Conservation (phyloP, 2,888 invertebrate species). For the Aphodius granarius region DNA sequence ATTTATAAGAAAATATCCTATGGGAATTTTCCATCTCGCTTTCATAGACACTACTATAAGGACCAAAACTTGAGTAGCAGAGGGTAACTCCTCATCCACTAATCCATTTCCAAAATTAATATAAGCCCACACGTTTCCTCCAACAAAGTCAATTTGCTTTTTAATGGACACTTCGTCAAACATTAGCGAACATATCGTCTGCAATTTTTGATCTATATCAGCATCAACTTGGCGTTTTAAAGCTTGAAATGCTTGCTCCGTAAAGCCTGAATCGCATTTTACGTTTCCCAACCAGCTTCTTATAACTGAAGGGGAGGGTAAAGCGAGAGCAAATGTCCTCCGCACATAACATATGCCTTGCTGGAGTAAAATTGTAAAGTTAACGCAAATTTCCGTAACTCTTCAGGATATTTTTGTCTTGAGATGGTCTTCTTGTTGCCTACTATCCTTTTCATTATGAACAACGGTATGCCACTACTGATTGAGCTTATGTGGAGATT, state of each 20-base stretch:
- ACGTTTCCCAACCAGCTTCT: background rate
- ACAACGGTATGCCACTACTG: background rate
- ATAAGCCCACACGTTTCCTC: background rate
- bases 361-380: background rate
- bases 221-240: background rate
- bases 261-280: background rate
- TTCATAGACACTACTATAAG: constrained; percentile 33
- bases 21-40: constrained; percentile 33
- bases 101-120: background rate
- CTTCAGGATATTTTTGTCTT: background rate
- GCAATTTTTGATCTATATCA: background rate
- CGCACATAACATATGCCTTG: background rate
- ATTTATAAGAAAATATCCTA: constrained; percentile 32
- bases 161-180: constrained; percentile 37
- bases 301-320: background rate
- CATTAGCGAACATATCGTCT: background rate
- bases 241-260: background rate
- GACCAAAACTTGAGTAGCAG: constrained; percentile 33
- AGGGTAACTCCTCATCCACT: background rate
- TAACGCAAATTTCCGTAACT: background rate
- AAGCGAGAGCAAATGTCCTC: background rate
- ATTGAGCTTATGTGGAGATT: too few species aligned
- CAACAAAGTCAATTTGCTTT: constrained; percentile 33
- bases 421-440: background rate
- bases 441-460: background rate